Evolutionary conservation across 2,888 invertebrate species (phyloP), one percentile per base, ranked within the genome.

Genomic region (Ennomos erosarius): DNA sequence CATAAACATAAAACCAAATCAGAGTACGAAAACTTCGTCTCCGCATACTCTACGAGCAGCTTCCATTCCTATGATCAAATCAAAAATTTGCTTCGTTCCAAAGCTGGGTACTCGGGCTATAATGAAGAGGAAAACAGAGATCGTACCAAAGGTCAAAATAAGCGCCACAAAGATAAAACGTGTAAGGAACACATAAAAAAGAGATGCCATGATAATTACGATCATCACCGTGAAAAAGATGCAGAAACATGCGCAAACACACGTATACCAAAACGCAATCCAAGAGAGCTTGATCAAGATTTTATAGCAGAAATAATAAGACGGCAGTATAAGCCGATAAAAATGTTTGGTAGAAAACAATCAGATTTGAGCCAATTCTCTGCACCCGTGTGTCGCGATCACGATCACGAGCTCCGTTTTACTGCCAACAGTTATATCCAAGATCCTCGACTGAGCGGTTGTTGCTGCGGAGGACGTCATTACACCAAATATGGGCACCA

Each of bases 231-330:
- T 26, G 74, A 77, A 64, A 69, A 73, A 4, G 71, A 66, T 56
- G 56, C 62, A 38, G 65, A 35, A 13, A 59, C 46, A 45, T 16
- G 45, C n/a, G 35, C 44, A 34, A 75, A 64, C 58, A 57, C 64
- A 55, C 66, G 64, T 42, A 81, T 73, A 63, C 59, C 64, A 11
- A 81, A 69, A 57, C 67, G 72, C 53, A 62, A 10, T 10, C 35
- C 59, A 10, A 55, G 56, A 44, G 75, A 81, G 48, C 51, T 88
- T 10, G 87, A 89, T 66, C 69, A 82, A 56, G 81, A 88, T 49
- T 91, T 83, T 62, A 91, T 90, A 68, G 79, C 81, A 26, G 87
- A 90, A 53, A 86, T 91, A 59, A 88, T 91, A 37, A 81, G 70
- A 62, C 76, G 78, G 51, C 91, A 91, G 69, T 91, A 91, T 59